Evolutionary conservation across 2,113 vertebrate genomes (phyloP).

Genomic region (Thamnaconus septentrionalis): DNA sequence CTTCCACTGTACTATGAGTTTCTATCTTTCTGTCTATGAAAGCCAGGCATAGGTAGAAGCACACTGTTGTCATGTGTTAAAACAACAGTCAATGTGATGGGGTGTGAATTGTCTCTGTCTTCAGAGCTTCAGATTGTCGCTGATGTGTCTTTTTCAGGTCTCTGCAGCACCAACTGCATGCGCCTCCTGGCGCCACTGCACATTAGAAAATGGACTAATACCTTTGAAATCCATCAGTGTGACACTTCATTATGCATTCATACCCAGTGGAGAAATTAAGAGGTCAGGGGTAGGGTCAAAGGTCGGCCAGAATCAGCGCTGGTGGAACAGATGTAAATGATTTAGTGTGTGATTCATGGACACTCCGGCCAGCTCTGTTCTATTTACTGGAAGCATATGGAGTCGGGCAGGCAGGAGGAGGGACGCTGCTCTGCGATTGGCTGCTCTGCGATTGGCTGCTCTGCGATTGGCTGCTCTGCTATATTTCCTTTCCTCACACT

Average conservation of each 20-base stretch:
- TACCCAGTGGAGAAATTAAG: background rate
- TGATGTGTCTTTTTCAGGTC: no score
- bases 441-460: no score
- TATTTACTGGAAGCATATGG: background rate
- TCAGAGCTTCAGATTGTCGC: no score
- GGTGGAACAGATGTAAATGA: conserved; percentile 1
- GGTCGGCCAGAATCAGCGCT: conserved; percentile 3
- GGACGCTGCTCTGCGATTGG: background rate
- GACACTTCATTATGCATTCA: conserved; percentile 18
- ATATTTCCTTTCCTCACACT: background rate
- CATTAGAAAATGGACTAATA: background rate
- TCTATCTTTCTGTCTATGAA: no score
- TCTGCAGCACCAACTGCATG: no score
- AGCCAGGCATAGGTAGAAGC: no score
- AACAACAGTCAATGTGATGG: no score
- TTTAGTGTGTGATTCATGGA: conserved; percentile 6
- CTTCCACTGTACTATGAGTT: no score
- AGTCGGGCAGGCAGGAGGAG: background rate
- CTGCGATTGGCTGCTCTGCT: conserved; percentile 1
- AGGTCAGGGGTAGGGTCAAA: conserved; percentile 16
- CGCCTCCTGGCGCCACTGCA: background rate
- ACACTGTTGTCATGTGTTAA: no score
- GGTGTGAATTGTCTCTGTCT: no score
- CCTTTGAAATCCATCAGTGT: conserved; percentile 4
- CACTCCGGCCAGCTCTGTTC: background rate